Percentiles rank a stretch among this genome's conserved stretches.
Conservation (phyloP, 2,888 invertebrate genomes). For the Lycocerus yunnanus region DNA sequence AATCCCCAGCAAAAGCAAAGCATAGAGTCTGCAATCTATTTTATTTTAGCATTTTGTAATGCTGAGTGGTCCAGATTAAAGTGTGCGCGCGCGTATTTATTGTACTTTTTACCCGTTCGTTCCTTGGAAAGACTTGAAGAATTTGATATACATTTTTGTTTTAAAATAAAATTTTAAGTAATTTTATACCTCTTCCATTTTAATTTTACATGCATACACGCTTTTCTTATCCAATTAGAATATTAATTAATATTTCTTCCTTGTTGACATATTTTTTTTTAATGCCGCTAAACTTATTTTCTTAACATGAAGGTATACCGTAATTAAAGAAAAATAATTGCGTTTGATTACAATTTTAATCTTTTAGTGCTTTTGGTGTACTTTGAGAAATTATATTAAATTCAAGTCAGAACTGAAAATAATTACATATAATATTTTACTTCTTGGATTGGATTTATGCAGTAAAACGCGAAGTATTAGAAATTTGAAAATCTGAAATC, state of each 20-base stretch:
- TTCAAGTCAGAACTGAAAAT: slow-evolving; percentile 47
- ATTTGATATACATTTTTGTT: slow-evolving; percentile 11
- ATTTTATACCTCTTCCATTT: background rate
- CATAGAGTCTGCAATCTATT: slow-evolving; percentile 46
- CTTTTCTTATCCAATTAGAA: background rate
- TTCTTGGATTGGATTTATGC: slow-evolving; percentile 47
- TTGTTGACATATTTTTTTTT: background rate
- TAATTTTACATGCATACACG: background rate
- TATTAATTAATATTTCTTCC: background rate
- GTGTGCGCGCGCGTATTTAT: slow-evolving; percentile 36
- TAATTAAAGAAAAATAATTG: background rate
- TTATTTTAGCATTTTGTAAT: slow-evolving; percentile 47
- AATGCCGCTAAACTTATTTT: too few species aligned
- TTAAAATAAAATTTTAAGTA: background rate
- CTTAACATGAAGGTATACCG: background rate
- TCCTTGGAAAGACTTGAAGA: slow-evolving; percentile 13
- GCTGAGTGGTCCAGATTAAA: slow-evolving; percentile 42
- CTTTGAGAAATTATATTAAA: slow-evolving; percentile 3
- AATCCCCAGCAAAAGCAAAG: slow-evolving; percentile 46
- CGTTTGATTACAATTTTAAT: slow-evolving; percentile 5
- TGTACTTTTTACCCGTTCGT: slow-evolving; percentile 27
- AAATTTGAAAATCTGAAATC: slow-evolving; percentile 55
- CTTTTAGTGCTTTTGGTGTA: background rate
- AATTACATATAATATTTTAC: slow-evolving; percentile 50
- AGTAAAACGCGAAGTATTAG: slow-evolving; percentile 49